Evolutionary conservation across 2,888 invertebrate species (phyloP), one percentile per base, ranked within the genome.

Genomic region (Lasioglossum zephyrum): DNA sequence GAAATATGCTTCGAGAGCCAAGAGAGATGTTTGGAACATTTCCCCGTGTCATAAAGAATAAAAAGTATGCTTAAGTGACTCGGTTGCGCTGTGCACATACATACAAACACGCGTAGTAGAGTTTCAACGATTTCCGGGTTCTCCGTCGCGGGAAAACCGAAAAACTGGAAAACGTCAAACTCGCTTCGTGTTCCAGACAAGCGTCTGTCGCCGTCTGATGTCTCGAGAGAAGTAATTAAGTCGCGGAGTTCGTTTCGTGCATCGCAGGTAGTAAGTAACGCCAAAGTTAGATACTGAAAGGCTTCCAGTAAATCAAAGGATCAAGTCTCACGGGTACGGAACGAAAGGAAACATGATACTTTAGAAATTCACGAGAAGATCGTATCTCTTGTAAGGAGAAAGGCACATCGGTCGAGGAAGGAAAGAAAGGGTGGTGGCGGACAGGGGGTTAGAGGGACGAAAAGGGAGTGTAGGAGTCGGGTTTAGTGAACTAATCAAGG

Each of bases 331-430:
- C 84, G 85, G 88, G 84, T 77, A 74, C 75, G 80, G 83, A 85
- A 82, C 88, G 87, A 90, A 89, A 91, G 90, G 91, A 88, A 91
- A 91, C 90, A 90, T 84, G 91, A 91, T 91, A 91, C 90, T 91
- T 90, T 85, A 91, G 91, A 91, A 91, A 91, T 91, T 91, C 89
- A 84, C 83, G 85, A 84, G 90, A 86, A 91, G 91, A 91, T 91
- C 90, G 89, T 90, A 90, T 88, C 88, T 88, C 85, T 85, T 60
- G 81, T 74, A 75, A 88, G 82, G 87, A 88, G 90, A 88, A 87
- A 86, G 86, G 89, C 73, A 82, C 57, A 73, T 72, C 72, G 79
- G 76, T 63, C 31, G 53, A 87, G 85, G 77, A 80, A 73, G 72
- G 87, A 81, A 79, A 83, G 85, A 81, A 78, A 70, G 81, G 77